Evolutionary conservation across 1,140 invertebrate genomes (phyloP).

Genomic region (Sitophilus oryzae): DNA sequence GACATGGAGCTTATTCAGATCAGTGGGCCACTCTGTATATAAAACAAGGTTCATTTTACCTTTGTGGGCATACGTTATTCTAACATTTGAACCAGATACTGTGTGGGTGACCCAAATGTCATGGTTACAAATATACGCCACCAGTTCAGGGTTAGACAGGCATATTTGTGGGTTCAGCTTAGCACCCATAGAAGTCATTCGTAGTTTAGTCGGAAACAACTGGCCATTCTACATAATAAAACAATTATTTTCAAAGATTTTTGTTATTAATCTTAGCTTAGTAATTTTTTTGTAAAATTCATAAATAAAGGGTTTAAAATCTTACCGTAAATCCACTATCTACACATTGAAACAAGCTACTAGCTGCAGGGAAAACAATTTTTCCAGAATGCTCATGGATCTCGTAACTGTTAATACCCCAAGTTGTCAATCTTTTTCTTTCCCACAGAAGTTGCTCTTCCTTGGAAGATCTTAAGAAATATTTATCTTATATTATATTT

Average conservation of each 20-base stretch:
- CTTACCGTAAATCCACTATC: conserved; percentile 65
- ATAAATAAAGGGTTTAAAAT: conserved; percentile 1
- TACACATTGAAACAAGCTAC: conserved; percentile 73
- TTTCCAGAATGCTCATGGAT: conserved; percentile 72
- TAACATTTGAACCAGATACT: conserved; percentile 61
- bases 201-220: conserved; percentile 65
- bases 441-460: conserved; percentile 90
- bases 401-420: conserved; percentile 93
- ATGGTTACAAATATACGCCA: conserved; percentile 83
- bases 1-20: too few relatives aligned
- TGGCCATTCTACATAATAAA: conserved; percentile 59
- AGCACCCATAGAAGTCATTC: conserved; percentile 61
- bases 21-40: too few relatives aligned
- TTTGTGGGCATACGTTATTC: conserved; percentile 79
- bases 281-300: background rate
- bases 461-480: conserved; percentile 51
- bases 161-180: conserved; percentile 88
- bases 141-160: conserved; percentile 76
- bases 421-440: conserved; percentile 80
- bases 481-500: background rate
- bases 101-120: conserved; percentile 87
- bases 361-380: conserved; percentile 85
- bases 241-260: too few relatives aligned
- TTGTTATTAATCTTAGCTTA: too few relatives aligned
- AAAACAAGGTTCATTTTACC: conserved; percentile 49